Base-by-base conservation (phyloP, 1,140 invertebrate species). In the Holcopasites calliopsidis region DNA sequence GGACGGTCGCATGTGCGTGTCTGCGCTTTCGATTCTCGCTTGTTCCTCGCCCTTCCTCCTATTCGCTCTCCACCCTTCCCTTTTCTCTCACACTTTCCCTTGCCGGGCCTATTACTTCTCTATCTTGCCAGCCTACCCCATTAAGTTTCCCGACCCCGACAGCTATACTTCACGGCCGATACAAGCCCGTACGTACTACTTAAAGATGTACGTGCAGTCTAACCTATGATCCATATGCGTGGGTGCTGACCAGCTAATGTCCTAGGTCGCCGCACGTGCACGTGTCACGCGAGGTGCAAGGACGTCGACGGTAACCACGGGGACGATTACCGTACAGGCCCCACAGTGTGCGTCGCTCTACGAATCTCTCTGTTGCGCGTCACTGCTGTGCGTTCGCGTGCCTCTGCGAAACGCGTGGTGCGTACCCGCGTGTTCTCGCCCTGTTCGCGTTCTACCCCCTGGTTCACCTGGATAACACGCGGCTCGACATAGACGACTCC, bases 191-290 rank as follows among this genome's bases (percentile, higher is more conserved):
- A n/a, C n/a, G n/a, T n/a, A n/a, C n/a, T n/a, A n/a, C n/a, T n/a
- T n/a, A 44, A 11, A 62, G 35, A 52, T n/a, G 40, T 64, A 38
- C 13, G 44, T 83, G 65, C 28, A 60, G 84, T 85, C 90, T 90
- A 87, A 91, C 90, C 89, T 91, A 91, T 89, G 87, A 90, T 90
- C 89, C 90, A 89, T 90, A 89, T 88, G 79, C 64, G 69, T 77
- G 75, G 64, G n/a, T n/a, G n/a, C 75, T 55, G 64, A 50, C 69
- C 66, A 62, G 40, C 49, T 44, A 52, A 49, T 64, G 74, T 21
- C 57, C 50, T 57, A 62, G n/a, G 74, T 52, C 38, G 74, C 23
- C 44, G 57, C 57, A 70, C 55, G 16, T 13, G 38, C 66, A 61
- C 47, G 66, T 76, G 66, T 66, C 57, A 70, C 64, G 50, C 31